These are phyloP conservation scores for Pseudochaenichthys georgianus DNA, from an alignment of 2,797 vertebrate species.

Conservation along the genomic window DNA sequence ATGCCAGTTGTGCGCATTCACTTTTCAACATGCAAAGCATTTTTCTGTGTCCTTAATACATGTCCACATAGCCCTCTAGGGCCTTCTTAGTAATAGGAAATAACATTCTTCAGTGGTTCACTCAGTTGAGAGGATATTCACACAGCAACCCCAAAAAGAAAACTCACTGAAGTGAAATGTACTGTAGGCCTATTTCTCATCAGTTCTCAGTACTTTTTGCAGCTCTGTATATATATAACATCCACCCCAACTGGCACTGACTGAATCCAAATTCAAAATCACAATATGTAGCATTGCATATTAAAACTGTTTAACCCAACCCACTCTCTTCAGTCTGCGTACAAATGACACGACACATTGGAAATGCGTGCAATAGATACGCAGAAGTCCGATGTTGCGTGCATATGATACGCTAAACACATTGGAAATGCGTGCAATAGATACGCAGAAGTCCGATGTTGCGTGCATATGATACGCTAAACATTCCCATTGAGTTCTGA, in stretches of 20 bases:
- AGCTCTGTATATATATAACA: not conserved
- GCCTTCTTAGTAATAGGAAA: conserved; percentile 4
- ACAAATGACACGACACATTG: too few relatives aligned
- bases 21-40: conserved; percentile 28
- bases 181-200: not conserved
- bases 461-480: too few relatives aligned
- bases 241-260: not conserved
- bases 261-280: not conserved
- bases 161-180: not conserved
- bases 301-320: not conserved
- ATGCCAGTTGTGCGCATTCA: conserved; percentile 15
- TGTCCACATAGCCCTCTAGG: conserved; percentile 3
- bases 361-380: too few relatives aligned
- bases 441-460: too few relatives aligned
- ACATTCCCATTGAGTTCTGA: too few relatives aligned
- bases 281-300: not conserved
- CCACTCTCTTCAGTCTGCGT: too few relatives aligned
- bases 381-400: too few relatives aligned
- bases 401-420: too few relatives aligned
- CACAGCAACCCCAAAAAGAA: conserved; percentile 11
- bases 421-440: too few relatives aligned
- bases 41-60: conserved; percentile 15
- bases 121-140: not conserved
- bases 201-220: not conserved
- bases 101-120: not conserved